Conservation (phyloP, 2,888 invertebrate species). For the Drosophila macrothrix region DNA sequence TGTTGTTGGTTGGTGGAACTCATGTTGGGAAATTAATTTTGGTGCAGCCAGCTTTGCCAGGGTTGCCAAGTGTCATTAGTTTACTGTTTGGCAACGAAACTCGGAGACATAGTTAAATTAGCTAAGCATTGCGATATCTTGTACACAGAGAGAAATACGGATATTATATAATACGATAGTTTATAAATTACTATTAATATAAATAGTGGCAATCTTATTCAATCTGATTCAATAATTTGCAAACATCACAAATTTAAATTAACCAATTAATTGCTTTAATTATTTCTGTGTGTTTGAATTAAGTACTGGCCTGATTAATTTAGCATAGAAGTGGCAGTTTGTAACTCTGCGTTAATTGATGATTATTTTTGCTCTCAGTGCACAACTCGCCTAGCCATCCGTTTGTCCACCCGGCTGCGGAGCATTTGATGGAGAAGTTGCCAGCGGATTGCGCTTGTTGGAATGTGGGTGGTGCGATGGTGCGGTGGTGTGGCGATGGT, state of each 20-base stretch:
- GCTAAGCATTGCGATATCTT: conserved; percentile 76
- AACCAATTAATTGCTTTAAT: background rate
- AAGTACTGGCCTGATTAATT: background rate
- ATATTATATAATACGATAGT: background rate
- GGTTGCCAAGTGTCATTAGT: conserved; percentile 78
- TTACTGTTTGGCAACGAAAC: conserved; percentile 70
- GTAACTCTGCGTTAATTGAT: background rate
- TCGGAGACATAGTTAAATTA: conserved; percentile 77
- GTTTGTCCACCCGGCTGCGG: background rate
- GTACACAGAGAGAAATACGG: conserved; percentile 10
- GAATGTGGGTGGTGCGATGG: conserved; percentile 12
- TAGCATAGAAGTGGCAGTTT: background rate
- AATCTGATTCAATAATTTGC: background rate
- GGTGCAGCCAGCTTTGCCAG: conserved; percentile 50
- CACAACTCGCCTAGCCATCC: background rate
- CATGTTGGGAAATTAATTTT: conserved; percentile 71
- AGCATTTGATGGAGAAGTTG: conserved; percentile 57
- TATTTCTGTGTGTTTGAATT: background rate
- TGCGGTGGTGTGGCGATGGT: background rate
- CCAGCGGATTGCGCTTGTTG: conserved; percentile 10
- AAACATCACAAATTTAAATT: background rate
- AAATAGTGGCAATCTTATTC: background rate
- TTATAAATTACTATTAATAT: too few species aligned
- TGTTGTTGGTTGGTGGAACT: conserved; percentile 16
- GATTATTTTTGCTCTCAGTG: conserved; percentile 3